Percentiles rank a stretch among this genome's conserved stretches.
Conservation (phyloP, 1,140 invertebrate species). For the Hormaphis cornu region DNA sequence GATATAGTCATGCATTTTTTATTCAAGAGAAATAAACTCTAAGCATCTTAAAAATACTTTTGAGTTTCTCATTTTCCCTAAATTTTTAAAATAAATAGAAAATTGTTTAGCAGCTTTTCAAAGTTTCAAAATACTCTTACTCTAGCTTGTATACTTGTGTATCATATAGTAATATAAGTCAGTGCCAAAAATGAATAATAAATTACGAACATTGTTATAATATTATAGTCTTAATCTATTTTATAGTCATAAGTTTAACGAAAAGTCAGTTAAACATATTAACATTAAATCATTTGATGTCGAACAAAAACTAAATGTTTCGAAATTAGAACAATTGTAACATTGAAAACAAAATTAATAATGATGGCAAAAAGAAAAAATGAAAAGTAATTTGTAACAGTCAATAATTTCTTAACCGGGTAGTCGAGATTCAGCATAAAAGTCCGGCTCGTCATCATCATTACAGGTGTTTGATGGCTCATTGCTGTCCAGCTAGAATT, state of each 20-base stretch:
- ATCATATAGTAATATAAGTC: background rate
- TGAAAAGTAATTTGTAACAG: background rate
- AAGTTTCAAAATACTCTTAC: background rate
- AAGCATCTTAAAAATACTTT: too few relatives aligned
- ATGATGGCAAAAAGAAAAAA: background rate
- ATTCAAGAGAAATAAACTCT: too few relatives aligned
- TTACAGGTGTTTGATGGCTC: conserved; percentile 54
- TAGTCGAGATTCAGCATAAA: conserved; percentile 74
- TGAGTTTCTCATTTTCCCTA: too few relatives aligned
- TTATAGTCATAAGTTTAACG: too few relatives aligned
- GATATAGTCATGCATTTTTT: too few relatives aligned
- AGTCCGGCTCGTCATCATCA: conserved; percentile 81
- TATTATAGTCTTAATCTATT: too few relatives aligned
- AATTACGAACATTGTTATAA: too few relatives aligned
- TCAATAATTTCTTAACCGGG: conserved; percentile 44
- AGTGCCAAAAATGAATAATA: background rate
- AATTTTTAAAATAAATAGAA: too few relatives aligned
- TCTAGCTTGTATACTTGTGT: background rate
- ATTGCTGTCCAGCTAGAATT: conserved; percentile 64
- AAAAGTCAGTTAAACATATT: too few relatives aligned
- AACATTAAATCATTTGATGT: background rate
- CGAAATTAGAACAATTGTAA: background rate
- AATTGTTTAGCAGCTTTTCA: background rate
- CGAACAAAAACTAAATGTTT: background rate
- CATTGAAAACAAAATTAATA: too few relatives aligned